These are phyloP conservation scores for Tipula lateralis DNA, from an alignment of 2,888 invertebrate genomes.

Conservation along the genomic window DNA sequence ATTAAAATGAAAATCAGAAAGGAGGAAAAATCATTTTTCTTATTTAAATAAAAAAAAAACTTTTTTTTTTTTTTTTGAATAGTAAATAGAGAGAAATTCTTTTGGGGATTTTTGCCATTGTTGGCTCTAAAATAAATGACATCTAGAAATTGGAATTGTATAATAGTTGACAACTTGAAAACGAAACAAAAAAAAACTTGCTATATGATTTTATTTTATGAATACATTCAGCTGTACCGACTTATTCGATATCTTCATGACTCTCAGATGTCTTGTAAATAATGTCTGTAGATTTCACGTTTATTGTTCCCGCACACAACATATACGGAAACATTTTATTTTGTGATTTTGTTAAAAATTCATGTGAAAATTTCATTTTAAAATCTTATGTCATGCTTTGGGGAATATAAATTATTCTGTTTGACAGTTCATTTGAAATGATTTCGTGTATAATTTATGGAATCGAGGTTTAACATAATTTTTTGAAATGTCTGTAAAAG, in stretches of 20 bases:
- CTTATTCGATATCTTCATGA: not conserved
- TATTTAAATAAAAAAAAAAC: not conserved
- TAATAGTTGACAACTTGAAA: not conserved
- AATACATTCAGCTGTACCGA: not conserved
- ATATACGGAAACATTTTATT: not conserved
- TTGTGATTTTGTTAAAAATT: not conserved
- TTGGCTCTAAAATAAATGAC: constrained; percentile 19
- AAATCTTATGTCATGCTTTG: not conserved
- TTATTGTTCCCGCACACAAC: not conserved
- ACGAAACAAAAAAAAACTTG: not conserved
- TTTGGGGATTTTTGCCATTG: constrained; percentile 4
- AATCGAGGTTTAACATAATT: too few species aligned
- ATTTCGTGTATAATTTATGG: not conserved
- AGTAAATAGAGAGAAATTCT: constrained; percentile 16
- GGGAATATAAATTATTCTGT: not conserved
- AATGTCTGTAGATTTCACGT: not conserved
- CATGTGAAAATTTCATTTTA: not conserved
- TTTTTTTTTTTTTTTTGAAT: not conserved
- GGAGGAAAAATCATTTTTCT: not conserved
- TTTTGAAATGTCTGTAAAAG: too few species aligned
- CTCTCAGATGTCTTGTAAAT: not conserved
- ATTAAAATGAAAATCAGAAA: not conserved
- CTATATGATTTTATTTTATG: not conserved
- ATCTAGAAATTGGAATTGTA: not conserved
- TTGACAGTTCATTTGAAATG: not conserved